Base-by-base conservation (phyloP, 2,797 vertebrate species). In the Neosilurus mollespiculum region DNA sequence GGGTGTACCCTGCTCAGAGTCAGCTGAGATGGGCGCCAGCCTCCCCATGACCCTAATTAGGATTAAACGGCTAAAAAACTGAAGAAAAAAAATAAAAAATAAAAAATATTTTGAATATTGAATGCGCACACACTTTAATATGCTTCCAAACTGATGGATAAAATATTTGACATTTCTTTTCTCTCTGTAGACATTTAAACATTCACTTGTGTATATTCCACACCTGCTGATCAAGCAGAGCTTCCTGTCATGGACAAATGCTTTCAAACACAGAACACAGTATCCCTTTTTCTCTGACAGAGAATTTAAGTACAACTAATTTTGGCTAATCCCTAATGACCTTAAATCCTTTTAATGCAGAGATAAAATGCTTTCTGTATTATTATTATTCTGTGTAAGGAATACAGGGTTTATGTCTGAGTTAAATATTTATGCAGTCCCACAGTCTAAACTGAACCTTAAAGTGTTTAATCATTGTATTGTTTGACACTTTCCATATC, bases 141-240 rank as follows among this genome's bases (percentile, higher is more conserved):
- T 9, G 6, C 56, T 61, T 37, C 3, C 3, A 77, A 61, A 61
- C 56, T 43, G 20, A 22, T 26, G 30, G 24, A 59, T 22, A 37
- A 26, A 34, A 22, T 8, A 16, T 14, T 2, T 37, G 56, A 58
- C 53, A 58, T 34, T 58, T 34, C 16, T 34, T 10, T 56, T 75
- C 10, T 59, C 2, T 76, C 56, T 61, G 10, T 61, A 61, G 20
- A 30, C 56, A 61, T 77, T 61, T 43, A 77, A 43, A 43, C n/a
- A 76, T n/a, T 37, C 73, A 77, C 20, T 59, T 37, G 73, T 20
- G 61, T 61, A 77, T 77, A 61, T 73, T 73, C 15, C 24, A 4
- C 5, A 73, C 53, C 51, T 4, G 14, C 26, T 76, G 53, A 26
- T 58, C 18, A 58, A 76, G 54, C 18, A 59, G 20, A 59, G 56